phyloP scores from a whole-genome alignment of 2,888 invertebrate genomes.

The Adelognathus sp. region DNA sequence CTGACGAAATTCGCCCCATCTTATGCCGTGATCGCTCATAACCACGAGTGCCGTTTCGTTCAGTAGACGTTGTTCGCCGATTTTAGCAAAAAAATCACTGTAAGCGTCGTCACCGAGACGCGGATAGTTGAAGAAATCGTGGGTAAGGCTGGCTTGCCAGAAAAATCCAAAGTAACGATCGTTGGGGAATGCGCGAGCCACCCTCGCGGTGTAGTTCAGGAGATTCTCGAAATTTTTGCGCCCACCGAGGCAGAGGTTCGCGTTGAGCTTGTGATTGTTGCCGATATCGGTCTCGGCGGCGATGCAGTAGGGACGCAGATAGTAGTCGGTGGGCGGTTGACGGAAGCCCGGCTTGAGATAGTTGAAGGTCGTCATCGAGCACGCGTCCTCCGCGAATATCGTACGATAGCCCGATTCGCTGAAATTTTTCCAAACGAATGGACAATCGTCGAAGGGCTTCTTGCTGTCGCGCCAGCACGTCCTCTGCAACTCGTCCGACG shows the following conservation, averaged over 20 bases:
- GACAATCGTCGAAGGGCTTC: constrained; percentile 89
- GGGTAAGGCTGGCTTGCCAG: constrained; percentile 92
- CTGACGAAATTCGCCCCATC: constrained; percentile 91
- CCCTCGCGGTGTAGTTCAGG: constrained; percentile 87
- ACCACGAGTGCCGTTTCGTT: constrained; percentile 87
- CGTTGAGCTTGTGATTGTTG: constrained; percentile 85
- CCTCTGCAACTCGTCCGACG: constrained; percentile 85
- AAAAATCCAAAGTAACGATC: constrained; percentile 90
- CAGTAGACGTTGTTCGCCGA: constrained; percentile 82
- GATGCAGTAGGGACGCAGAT: constrained; percentile 88
- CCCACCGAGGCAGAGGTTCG: constrained; percentile 87
- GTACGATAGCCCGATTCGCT: constrained; percentile 89
- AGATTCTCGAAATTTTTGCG: constrained; percentile 87
- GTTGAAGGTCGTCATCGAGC: constrained; percentile 90
- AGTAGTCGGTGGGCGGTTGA: constrained; percentile 92
- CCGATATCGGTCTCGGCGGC: constrained; percentile 87
- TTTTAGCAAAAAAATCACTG: constrained; percentile 82
- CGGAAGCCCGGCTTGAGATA: constrained; percentile 90
- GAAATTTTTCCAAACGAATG: constrained; percentile 92
- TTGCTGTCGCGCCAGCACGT: constrained; percentile 86
- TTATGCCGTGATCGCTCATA: constrained; percentile 95
- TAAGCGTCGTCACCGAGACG: constrained; percentile 88
- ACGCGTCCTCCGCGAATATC: constrained; percentile 92
- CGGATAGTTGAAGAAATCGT: constrained; percentile 92
- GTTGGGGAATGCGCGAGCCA: constrained; percentile 84